Evolutionary conservation across 1,140 invertebrate genomes (phyloP), one percentile per base, ranked within the genome.

Genomic region (Trichonephila clavata): DNA sequence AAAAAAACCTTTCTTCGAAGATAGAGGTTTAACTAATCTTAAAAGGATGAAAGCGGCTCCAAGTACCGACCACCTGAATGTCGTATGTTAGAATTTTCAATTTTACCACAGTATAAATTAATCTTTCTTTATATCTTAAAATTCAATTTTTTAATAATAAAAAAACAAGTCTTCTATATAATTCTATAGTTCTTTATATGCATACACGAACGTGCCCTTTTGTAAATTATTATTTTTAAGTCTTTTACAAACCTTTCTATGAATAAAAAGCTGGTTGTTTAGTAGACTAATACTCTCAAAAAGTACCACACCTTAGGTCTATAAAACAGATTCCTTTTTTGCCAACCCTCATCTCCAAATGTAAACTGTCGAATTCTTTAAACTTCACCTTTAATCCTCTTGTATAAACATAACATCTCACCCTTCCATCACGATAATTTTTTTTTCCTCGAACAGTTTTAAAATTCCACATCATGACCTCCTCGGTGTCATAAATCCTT

Each of bases 381-480:
- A 77, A 39, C 71, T 77, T 77, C 71, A 77, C 71, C 71, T 77
- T 77, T 77, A 77, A 77, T 77, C 71, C 27, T 32, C 71, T n/a
- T 32, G 16, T 32, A 77, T 18, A 77, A 77, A 77, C 71, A 84
- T 43, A 84, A 13, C 50, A 24, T 16, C 83, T 14, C 21, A 21
- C 50, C 24, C 43, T 59, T 84, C 57, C 50, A 5, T 24, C 50
- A n/a, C n/a, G 14, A n/a, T n/a, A 39, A 39, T 65, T n/a, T 24
- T 24, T 68, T 27, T 13, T 6, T 24, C 20, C n/a, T 59, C 50
- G 14, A 32, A 24, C 83, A 24, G 57, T 60, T 59, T 84, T 60
- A 84, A 84, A 84, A 84, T 84, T 84, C 83, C 57, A 59, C 21
- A 18, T 39, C 83, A 59, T 50, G 57, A 60, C 43, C 83, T 84